Evolutionary conservation across 2,113 vertebrate genomes (phyloP), one percentile per base, ranked within the genome.

Genomic region (Larimichthys crocea): DNA sequence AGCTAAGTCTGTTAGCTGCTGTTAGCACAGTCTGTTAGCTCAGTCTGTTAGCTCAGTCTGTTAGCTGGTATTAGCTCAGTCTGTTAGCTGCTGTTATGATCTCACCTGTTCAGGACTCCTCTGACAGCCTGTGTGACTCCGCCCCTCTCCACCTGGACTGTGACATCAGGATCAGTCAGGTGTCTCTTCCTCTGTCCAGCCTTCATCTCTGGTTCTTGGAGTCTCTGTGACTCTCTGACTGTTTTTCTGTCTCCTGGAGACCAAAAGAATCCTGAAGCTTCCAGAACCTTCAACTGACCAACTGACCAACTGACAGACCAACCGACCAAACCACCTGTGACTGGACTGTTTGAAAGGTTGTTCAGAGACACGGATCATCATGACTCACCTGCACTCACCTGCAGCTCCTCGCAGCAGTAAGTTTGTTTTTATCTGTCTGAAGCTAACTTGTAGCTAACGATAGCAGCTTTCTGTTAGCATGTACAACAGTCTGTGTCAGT

Each of bases 81-180:
- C 8, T 40, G 8, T 40, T 46, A 46, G 44, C 44, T 46, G 44
- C 35, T 40, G 35, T 40, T 4, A 3, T 5, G 6, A 22, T 3
- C 3, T 73, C 74, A 89, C 87, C 76, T 84, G 8, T 22, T 35
- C 57, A 81, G 76, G 7, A 52, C 42, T 59, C 83, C 68, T 49
- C 17, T 77, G 64, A 75, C 4, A 0, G 53, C 9, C 29, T 3
- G 42, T 5, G 4, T 65, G 75, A n/a, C 82, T 73, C 84, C 75
- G 42, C 72, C 87, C 10, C 57, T 44, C 26, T 26, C 59, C 79
- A 89, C 80, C 72, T 87, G 79, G 4, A 91, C 29, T 0, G 0
- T 60, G 59, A 82, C 3, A 4, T 76, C 61, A 62, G 1, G 1
- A 11, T 20, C 57, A 55, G 22, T 40, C 63, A 22, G 56, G 42